These are phyloP conservation scores for Leucania comma DNA, from an alignment of 2,888 invertebrate species.

Conservation along the genomic window DNA sequence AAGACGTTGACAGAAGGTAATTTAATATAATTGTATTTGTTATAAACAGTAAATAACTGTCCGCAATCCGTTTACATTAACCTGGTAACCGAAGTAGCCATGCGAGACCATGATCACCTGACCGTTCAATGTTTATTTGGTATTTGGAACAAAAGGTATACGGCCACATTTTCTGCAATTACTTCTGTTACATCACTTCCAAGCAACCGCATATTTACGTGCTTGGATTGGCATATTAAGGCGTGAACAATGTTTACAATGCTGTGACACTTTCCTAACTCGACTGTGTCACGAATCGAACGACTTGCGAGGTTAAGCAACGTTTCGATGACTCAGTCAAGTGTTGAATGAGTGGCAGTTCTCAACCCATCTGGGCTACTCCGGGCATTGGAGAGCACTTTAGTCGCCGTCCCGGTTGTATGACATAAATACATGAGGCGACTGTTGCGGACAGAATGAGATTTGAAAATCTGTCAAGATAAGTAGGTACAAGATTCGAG, in stretches of 20 bases:
- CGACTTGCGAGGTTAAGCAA: constrained; percentile 22
- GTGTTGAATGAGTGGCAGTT: constrained; percentile 25
- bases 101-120: constrained; percentile 62
- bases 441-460: constrained; percentile 17
- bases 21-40: background rate
- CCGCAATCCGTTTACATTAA: constrained; percentile 41
- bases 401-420: background rate
- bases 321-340: constrained; percentile 31
- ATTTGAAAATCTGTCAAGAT: background rate
- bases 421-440: constrained; percentile 12
- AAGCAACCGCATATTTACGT: constrained; percentile 35
- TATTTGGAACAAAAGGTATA: constrained; percentile 54
- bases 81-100: constrained; percentile 65
- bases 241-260: constrained; percentile 20
- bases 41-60: constrained; percentile 13
- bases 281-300: constrained; percentile 8
- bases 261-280: constrained; percentile 24
- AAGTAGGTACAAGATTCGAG: constrained; percentile 3
- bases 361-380: constrained; percentile 14
- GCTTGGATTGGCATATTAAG: constrained; percentile 26
- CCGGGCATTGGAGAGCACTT: constrained; percentile 30
- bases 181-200: constrained; percentile 41
- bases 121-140: constrained; percentile 38
- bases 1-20: background rate
- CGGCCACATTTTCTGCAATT: constrained; percentile 28